phyloP scores from a whole-genome alignment of 2,113 vertebrate species.

The Axis porcinus region DNA sequence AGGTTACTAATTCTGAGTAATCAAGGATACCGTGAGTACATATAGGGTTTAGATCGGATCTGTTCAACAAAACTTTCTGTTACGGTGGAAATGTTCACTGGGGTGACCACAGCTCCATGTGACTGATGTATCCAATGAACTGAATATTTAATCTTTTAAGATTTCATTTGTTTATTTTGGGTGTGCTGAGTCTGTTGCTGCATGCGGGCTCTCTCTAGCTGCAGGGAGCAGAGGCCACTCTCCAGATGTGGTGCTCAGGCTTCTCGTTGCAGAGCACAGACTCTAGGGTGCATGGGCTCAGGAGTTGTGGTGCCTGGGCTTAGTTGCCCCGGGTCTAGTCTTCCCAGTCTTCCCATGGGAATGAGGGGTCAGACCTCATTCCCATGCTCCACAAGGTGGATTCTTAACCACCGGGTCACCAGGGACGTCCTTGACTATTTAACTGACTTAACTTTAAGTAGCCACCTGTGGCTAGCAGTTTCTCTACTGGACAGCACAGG shows the following conservation, averaged over 20 bases:
- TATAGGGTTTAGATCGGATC: neutral
- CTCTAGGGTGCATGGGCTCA: neutral
- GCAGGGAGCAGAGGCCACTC: neutral
- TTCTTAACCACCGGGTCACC: neutral
- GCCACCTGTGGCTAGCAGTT: neutral
- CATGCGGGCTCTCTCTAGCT: neutral
- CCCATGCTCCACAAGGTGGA: fast-evolving
- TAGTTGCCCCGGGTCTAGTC: neutral
- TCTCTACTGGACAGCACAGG: neutral
- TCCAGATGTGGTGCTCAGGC: neutral
- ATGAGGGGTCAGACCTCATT: neutral
- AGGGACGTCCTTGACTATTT: neutral
- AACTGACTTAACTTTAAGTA: neutral
- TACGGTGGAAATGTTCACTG: neutral
- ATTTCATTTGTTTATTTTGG: neutral
- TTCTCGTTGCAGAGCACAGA: neutral
- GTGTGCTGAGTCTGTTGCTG: neutral
- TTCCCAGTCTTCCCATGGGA: too few relatives aligned
- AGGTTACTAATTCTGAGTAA: neutral
- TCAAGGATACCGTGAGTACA: neutral
- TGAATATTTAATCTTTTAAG: neutral
- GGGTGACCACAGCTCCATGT: neutral
- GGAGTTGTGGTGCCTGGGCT: neutral
- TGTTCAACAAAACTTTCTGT: neutral
- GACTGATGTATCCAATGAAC: neutral